Base-by-base conservation (phyloP, 1,140 invertebrate genomes). In the Sminthurinus signatus region DNA sequence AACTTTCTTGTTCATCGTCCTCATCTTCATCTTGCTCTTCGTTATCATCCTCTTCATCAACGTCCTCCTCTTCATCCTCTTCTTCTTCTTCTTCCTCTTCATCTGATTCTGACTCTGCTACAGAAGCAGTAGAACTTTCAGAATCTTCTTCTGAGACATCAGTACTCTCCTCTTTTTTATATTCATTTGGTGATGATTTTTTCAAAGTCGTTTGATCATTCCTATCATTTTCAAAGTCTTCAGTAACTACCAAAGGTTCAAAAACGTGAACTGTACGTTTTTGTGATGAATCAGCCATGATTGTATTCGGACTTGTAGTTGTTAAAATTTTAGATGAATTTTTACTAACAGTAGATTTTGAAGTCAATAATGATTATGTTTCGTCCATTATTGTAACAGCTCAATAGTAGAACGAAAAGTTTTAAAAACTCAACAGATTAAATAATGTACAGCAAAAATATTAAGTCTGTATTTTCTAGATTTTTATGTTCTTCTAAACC, bases 161-260 rank as follows among this genome's bases (percentile, higher is more conserved):
- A 2, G 28, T 46, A 29, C 19, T 32, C 29, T 60, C 63, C n/a
- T 29, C 60, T 15, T 56, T 31, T 23, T 36, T 25, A 5, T 62
- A 43, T 23, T 62, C 60, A 43, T 21, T 54, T n/a, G n/a, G n/a
- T n/a, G n/a, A n/a, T n/a, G 46, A 48, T 25, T 59, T 39, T 3
- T 39, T 14, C 5, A 21, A 28, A 31, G n/a, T 25, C 4, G n/a
- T n/a, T 19, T 51, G 17, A 4, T 50, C 46, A n/a, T n/a, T 32
- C 29, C 48, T 57, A n/a, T 43, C 60, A 2, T 61, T 31, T 32
- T 60, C 64, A 51, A 19, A 19, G 8, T 64, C 57, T 57, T 70
- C 68, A n/a, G 39, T 43, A 0, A 70, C 61, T 1, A 64, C 25
- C 21, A 70, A 61, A 12, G 68, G 68, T 36, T 70, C 68, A 48